Percentiles rank a stretch among this genome's conserved stretches.
Evolutionary conservation across 1,140 invertebrate species (phyloP).

Genomic region (Papilio helenus): DNA sequence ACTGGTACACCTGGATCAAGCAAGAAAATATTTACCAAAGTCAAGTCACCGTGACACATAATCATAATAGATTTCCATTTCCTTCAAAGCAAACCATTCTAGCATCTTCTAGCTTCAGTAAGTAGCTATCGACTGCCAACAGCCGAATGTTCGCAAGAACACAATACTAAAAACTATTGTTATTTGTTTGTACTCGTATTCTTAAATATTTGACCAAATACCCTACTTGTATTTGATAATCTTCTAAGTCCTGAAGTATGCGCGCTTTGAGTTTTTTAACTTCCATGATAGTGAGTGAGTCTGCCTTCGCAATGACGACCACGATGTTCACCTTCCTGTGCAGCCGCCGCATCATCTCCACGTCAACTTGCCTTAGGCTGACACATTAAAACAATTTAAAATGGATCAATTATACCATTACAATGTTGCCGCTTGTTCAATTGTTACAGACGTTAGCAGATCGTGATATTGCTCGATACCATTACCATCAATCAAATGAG

Average conservation of each 20-base stretch:
- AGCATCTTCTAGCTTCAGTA: background rate
- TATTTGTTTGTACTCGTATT: background rate
- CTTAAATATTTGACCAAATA: constrained; percentile 24
- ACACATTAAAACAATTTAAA: constrained; percentile 48
- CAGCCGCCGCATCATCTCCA: constrained; percentile 96
- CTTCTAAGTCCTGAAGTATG: constrained; percentile 90
- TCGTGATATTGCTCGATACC: constrained; percentile 31
- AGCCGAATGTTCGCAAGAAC: background rate
- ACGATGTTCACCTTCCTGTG: constrained; percentile 99
- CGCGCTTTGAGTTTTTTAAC: constrained; percentile 94
- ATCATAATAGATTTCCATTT: background rate
- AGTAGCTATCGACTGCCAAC: background rate
- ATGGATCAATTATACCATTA: constrained; percentile 12
- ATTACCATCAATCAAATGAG: constrained; percentile 53
- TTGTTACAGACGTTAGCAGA: constrained; percentile 18
- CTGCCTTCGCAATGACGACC: constrained; percentile 98
- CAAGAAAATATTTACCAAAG: background rate
- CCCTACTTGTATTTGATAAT: constrained; percentile 91
- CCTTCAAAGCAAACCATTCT: background rate
- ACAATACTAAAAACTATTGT: no score
- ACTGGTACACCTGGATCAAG: constrained; percentile 89
- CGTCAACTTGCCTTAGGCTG: constrained; percentile 96
- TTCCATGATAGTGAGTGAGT: constrained; percentile 95
- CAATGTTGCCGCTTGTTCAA: constrained; percentile 18
- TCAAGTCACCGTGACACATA: background rate